Evolutionary conservation across 2,797 vertebrate genomes (phyloP).

Genomic region (Enteromius trimaculatus): DNA sequence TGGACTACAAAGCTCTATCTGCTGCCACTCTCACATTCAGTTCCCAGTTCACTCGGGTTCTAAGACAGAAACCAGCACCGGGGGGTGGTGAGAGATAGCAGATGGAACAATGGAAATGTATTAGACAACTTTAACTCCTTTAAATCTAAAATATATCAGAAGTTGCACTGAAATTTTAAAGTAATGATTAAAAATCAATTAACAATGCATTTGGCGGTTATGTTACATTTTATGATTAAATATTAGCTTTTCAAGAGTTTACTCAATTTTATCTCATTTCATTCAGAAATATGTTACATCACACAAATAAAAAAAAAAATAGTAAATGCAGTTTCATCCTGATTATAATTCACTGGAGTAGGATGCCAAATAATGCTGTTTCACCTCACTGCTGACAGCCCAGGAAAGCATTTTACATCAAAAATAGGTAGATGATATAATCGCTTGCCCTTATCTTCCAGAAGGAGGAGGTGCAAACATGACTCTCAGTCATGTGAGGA

Average conservation of each 20-base stretch:
- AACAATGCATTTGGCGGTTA: neutral
- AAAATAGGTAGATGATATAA: neutral
- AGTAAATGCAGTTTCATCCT: neutral
- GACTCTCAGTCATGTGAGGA: neutral
- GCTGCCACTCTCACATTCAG: conserved; percentile 68
- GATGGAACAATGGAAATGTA: neutral
- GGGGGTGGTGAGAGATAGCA: conserved; percentile 35
- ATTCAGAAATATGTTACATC: neutral
- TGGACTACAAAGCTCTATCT: conserved; percentile 71
- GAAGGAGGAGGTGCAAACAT: conserved; percentile 1
- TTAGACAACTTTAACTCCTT: conserved; percentile 4
- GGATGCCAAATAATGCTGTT: conserved; percentile 46
- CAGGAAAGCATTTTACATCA: neutral
- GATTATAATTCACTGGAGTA: conserved; percentile 16
- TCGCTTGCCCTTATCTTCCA: neutral
- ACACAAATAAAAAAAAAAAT: neutral
- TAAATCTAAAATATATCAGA: neutral
- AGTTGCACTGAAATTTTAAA: neutral
- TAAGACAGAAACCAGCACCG: conserved; percentile 46
- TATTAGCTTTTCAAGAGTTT: neutral
- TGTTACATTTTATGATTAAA: neutral
- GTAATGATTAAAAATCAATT: neutral
- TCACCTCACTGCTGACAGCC: neutral
- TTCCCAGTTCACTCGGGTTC: conserved; percentile 55
- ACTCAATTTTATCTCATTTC: neutral